Conservation (phyloP, 2,888 invertebrate genomes). For the Volucella bombylans region DNA sequence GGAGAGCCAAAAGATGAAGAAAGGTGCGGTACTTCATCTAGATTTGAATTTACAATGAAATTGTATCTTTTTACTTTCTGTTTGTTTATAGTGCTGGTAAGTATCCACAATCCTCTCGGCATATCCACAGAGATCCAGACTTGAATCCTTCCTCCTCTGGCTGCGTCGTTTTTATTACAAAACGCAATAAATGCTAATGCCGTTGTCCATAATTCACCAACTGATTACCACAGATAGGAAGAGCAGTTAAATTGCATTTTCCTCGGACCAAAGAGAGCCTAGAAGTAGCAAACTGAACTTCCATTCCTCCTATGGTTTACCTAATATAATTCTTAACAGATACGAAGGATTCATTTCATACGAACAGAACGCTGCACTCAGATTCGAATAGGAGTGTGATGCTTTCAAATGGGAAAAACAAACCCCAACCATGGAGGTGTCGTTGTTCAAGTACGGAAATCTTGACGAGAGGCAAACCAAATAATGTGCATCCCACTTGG, state of each 20-base stretch:
- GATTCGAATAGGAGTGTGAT: too few relatives aligned
- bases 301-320: background rate
- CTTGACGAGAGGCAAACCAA: constrained; percentile 51
- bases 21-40: constrained; percentile 65
- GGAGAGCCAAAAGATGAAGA: background rate
- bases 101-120: background rate
- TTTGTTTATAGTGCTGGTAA: constrained; percentile 45
- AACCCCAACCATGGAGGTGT: background rate
- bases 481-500: constrained; percentile 40
- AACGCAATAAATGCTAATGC: constrained; percentile 39
- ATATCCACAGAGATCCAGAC: constrained; percentile 19
- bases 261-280: background rate
- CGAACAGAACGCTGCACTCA: too few relatives aligned
- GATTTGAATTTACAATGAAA: constrained; percentile 64
- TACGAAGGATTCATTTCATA: too few relatives aligned
- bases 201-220: constrained; percentile 60
- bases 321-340: constrained; percentile 10
- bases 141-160: constrained; percentile 20
- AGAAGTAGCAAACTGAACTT: too few relatives aligned
- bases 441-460: constrained; percentile 57
- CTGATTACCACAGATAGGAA: constrained; percentile 58
- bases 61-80: constrained; percentile 37
- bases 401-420: constrained; percentile 2
- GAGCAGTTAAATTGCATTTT: background rate
- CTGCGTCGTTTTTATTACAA: constrained; percentile 29